Evolutionary conservation across 1,140 invertebrate species (phyloP).

Genomic region (Pachypeltis micranthus): DNA sequence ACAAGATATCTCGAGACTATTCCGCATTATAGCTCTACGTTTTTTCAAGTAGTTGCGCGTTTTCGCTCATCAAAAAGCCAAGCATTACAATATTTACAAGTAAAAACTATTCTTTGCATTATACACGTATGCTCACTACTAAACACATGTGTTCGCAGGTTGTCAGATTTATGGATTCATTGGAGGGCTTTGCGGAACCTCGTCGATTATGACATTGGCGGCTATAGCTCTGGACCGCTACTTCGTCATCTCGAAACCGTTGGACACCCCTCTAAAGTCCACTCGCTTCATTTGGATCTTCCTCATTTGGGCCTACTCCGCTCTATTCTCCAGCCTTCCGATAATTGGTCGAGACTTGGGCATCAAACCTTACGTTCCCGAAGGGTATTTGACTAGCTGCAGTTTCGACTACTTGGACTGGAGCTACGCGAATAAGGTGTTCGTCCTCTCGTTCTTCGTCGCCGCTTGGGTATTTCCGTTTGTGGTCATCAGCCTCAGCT

Average conservation of each 20-base stretch:
- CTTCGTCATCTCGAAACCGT: conserved; percentile 55
- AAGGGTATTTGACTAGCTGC: conserved; percentile 66
- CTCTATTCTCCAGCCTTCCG: conserved; percentile 51
- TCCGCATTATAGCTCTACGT: too few relatives aligned
- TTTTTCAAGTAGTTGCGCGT: too few relatives aligned
- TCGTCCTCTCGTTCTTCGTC: conserved; percentile 53
- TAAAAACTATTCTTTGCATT: too few relatives aligned
- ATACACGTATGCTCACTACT: too few relatives aligned
- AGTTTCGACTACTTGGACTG: conserved; percentile 65
- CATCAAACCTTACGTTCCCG: conserved; percentile 58
- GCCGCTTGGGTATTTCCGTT: conserved; percentile 57
- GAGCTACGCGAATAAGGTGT: conserved; percentile 40
- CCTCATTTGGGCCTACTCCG: conserved; percentile 58
- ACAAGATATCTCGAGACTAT: too few relatives aligned
- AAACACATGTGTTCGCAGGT: conserved; percentile 44
- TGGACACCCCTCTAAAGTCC: conserved; percentile 46
- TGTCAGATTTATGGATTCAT: conserved; percentile 58
- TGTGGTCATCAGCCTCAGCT: conserved; percentile 54
- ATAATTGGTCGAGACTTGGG: conserved; percentile 53
- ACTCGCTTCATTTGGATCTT: conserved; percentile 48
- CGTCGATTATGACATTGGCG: conserved; percentile 54
- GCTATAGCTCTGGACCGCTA: conserved; percentile 59
- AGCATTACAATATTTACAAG: too few relatives aligned
- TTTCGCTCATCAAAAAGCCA: too few relatives aligned
- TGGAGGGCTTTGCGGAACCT: conserved; percentile 55